A percentile compares a stretch with the other conserved stretches of the same genome.
Evolutionary conservation across 2,797 vertebrate genomes (phyloP).

Genomic region (Bradypodion pumilum): DNA sequence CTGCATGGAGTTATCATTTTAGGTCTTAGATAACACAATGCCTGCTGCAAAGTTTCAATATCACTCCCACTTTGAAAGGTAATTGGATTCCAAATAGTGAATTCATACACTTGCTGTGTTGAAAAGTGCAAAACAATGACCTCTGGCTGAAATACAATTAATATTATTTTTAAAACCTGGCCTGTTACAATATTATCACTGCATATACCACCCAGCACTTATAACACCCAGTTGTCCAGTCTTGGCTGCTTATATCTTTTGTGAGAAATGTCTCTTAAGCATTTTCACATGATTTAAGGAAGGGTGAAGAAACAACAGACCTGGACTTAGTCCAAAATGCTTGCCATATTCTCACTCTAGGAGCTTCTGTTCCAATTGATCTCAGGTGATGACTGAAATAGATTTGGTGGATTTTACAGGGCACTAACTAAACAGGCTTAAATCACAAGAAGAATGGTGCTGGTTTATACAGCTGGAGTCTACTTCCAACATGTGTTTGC

Average conservation of each 20-base stretch:
- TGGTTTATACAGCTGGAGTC: conserved; percentile 43
- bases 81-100: conserved; percentile 44
- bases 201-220: conserved; percentile 46
- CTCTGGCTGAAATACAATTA: conserved; percentile 42
- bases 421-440: conserved; percentile 39
- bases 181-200: conserved; percentile 6
- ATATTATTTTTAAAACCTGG: conserved; percentile 29
- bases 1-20: conserved; percentile 33
- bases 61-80: conserved; percentile 46
- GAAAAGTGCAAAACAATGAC: conserved; percentile 38
- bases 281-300: conserved; percentile 53
- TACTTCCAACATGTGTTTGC: not conserved
- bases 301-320: conserved; percentile 21
- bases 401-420: conserved; percentile 25
- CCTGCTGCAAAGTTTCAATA: conserved; percentile 56
- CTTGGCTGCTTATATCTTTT: conserved; percentile 27
- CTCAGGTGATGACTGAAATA: conserved; percentile 57
- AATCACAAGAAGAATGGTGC: conserved; percentile 8
- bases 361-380: conserved; percentile 41
- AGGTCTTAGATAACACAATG: conserved; percentile 44
- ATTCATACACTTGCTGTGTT: conserved; percentile 18
- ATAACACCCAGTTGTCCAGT: conserved; percentile 32
- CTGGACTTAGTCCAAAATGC: conserved; percentile 53
- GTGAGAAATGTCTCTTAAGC: conserved; percentile 51
- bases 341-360: conserved; percentile 40